These are phyloP conservation scores for Drosophila novamexicana DNA, from an alignment of 1,140 invertebrate genomes.

Conservation along the genomic window DNA sequence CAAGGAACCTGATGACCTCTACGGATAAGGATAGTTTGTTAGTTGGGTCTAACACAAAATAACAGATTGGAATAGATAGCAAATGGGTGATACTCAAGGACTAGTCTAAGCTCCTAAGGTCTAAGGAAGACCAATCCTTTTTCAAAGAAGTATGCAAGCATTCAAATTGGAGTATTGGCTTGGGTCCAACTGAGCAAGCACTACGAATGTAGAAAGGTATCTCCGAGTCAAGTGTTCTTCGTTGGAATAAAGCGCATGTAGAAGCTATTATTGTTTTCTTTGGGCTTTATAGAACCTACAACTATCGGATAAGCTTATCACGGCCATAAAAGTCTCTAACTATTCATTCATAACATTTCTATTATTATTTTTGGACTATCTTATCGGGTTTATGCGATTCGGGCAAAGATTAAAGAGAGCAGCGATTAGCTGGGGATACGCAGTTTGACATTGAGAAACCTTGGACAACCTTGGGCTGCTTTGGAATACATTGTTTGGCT, in stretches of 20 bases:
- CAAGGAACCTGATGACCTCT: too few relatives aligned
- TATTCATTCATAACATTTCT: constrained; percentile 9
- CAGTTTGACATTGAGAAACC: constrained; percentile 23
- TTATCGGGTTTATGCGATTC: constrained; percentile 20
- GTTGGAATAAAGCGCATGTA: neutral
- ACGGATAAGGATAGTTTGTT: too few relatives aligned
- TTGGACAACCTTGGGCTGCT: neutral
- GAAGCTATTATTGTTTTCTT: neutral
- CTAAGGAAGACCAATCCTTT: too few relatives aligned
- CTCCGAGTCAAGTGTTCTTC: too few relatives aligned
- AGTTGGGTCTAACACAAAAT: too few relatives aligned
- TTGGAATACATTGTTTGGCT: neutral
- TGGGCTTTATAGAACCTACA: neutral
- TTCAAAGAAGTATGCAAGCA: too few relatives aligned
- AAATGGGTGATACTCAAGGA: too few relatives aligned
- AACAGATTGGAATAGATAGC: too few relatives aligned
- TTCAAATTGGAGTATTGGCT: too few relatives aligned
- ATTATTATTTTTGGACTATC: constrained; percentile 17
- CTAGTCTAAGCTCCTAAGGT: too few relatives aligned
- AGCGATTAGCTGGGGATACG: constrained; percentile 3
- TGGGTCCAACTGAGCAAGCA: too few relatives aligned
- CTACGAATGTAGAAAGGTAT: too few relatives aligned
- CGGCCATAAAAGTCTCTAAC: constrained; percentile 7
- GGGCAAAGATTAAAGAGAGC: constrained; percentile 16
- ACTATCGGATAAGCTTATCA: constrained; percentile 10